These are phyloP conservation scores for Macquaria australasica DNA, from an alignment of 2,113 vertebrate genomes.

Conservation along the genomic window DNA sequence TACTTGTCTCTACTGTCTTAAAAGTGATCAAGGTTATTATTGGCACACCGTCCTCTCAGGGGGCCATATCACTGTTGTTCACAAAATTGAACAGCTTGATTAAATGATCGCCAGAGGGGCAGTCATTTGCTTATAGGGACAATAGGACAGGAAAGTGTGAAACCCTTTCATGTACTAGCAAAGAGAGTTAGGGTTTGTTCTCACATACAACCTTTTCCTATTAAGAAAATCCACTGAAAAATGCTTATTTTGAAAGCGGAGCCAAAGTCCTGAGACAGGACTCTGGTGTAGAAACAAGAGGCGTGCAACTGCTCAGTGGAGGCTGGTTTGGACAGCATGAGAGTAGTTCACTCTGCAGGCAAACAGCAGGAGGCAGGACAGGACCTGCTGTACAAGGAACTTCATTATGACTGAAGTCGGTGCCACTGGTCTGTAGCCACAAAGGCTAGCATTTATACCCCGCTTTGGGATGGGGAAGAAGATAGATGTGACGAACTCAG, in stretches of 20 bases:
- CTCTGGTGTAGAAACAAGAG: slow-evolving; percentile 14
- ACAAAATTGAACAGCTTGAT: slow-evolving; percentile 20
- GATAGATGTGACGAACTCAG: neutral
- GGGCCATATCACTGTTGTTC: neutral
- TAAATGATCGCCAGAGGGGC: slow-evolving; percentile 3
- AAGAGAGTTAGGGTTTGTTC: neutral
- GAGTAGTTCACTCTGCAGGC: slow-evolving; percentile 13
- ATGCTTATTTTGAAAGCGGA: neutral
- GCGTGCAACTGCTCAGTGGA: slow-evolving; percentile 1
- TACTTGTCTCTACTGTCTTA: neutral
- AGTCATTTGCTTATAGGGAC: neutral
- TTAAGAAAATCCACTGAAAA: slow-evolving; percentile 1
- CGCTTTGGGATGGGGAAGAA: neutral
- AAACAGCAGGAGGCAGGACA: slow-evolving; percentile 43
- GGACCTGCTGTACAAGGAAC: slow-evolving; percentile 7
- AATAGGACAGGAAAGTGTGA: neutral
- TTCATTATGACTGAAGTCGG: slow-evolving; percentile 15
- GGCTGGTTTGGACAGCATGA: slow-evolving; percentile 2
- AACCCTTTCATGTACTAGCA: neutral
- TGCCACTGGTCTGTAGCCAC: slow-evolving; percentile 1
- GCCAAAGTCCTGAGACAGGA: slow-evolving; percentile 6
- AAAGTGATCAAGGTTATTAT: neutral
- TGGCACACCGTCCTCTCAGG: neutral
- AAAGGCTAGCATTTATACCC: neutral
- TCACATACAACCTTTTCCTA: neutral